Evolutionary conservation across 2,113 vertebrate genomes (phyloP).

Genomic region (Heterotis niloticus): DNA sequence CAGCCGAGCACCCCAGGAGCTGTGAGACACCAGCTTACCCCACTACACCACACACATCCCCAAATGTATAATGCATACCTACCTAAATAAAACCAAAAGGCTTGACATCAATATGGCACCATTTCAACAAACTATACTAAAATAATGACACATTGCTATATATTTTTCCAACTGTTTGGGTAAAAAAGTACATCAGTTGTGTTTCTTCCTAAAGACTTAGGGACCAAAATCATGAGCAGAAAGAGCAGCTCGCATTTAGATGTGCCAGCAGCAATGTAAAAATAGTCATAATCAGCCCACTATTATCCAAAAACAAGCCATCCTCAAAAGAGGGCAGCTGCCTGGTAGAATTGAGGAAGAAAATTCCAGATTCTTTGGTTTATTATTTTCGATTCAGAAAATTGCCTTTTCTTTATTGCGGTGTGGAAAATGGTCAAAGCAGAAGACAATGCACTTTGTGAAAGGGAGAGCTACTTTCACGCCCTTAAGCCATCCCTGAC

Average conservation of each 20-base stretch:
- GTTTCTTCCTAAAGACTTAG: slow-evolving; percentile 28
- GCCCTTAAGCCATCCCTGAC: too few relatives aligned
- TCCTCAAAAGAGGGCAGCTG: slow-evolving; percentile 29
- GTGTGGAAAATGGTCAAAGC: not conserved
- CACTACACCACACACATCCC: too few relatives aligned
- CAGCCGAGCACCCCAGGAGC: too few relatives aligned
- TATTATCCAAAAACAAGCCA: slow-evolving; percentile 25
- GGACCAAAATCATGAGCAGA: slow-evolving; percentile 39
- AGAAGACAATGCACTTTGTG: too few relatives aligned
- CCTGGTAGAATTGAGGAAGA: slow-evolving; percentile 1
- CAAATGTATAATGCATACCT: too few relatives aligned
- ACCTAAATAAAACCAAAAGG: too few relatives aligned
- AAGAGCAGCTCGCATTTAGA: slow-evolving; percentile 21
- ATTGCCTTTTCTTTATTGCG: slow-evolving; percentile 20
- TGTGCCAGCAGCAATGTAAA: slow-evolving; percentile 38
- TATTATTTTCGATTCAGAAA: slow-evolving; percentile 27
- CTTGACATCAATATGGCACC: too few relatives aligned
- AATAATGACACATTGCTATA: too few relatives aligned
- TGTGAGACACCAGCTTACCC: too few relatives aligned
- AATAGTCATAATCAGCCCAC: slow-evolving; percentile 31
- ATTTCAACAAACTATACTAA: too few relatives aligned
- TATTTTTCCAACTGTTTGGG: too few relatives aligned
- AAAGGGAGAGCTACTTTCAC: too few relatives aligned
- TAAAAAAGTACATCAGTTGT: slow-evolving; percentile 46
- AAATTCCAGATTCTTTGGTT: slow-evolving; percentile 8